Conservation (phyloP, 2,888 invertebrate species). For the Drosophila percnosoma region DNA sequence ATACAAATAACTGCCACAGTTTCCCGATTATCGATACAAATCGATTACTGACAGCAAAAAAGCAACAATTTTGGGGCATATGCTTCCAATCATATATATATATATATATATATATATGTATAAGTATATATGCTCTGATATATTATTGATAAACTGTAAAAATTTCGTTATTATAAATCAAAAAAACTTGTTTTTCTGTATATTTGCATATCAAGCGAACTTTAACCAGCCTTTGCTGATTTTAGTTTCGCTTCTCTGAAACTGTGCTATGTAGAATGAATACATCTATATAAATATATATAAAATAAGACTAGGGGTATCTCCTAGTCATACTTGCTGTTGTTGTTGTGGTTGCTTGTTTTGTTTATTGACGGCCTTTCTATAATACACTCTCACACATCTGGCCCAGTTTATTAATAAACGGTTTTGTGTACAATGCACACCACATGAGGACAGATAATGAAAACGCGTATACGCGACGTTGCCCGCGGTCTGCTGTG, state of each 20-base stretch:
- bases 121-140: background rate
- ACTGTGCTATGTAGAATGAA: background rate
- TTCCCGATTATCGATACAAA: background rate
- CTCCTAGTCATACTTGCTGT: background rate
- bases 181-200: fast-evolving
- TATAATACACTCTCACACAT: constrained; percentile 12
- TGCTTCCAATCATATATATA: background rate
- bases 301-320: background rate
- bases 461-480: constrained; percentile 67
- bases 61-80: background rate
- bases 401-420: constrained; percentile 67
- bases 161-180: background rate
- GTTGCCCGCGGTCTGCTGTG: constrained; percentile 38
- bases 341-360: constrained; percentile 9
- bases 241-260: background rate
- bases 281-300: background rate
- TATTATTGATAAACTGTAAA: background rate
- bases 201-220: background rate
- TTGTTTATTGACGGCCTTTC: constrained; percentile 26
- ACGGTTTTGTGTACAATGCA: constrained; percentile 69
- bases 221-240: background rate
- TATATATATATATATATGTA: too few species aligned
- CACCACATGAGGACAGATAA: constrained; percentile 60
- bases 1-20: background rate
- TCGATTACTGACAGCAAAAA: background rate